Conservation (phyloP, 2,113 vertebrate genomes). For the Tympanuchus pallidicinctus region DNA sequence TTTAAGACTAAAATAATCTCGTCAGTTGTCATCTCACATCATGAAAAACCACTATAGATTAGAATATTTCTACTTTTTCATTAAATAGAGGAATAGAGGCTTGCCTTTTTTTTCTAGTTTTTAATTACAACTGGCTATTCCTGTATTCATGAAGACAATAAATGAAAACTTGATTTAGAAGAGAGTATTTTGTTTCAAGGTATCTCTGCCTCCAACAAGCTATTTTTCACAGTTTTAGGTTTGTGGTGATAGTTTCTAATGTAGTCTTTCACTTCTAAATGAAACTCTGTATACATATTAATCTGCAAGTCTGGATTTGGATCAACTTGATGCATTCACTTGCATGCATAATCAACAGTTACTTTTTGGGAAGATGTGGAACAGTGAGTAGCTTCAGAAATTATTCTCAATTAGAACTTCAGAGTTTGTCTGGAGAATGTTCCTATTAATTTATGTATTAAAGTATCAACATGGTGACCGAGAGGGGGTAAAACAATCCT, state of each 20-base stretch:
- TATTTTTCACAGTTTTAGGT: neutral
- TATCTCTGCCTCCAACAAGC: neutral
- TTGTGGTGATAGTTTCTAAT: neutral
- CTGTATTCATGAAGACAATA: neutral
- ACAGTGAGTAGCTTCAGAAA: neutral
- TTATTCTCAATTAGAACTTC: neutral
- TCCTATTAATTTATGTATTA: neutral
- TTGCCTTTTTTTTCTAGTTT: neutral
- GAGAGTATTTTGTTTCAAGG: neutral
- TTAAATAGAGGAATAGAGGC: neutral
- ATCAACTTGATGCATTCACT: neutral
- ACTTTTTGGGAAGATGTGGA: neutral
- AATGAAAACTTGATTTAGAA: neutral
- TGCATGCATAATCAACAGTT: neutral
- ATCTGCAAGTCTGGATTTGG: neutral
- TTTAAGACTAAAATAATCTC: neutral
- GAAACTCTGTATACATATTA: neutral
- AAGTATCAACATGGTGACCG: neutral
- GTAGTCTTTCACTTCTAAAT: neutral
- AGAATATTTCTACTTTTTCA: constrained; percentile 13
- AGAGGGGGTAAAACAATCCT: neutral
- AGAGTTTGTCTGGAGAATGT: neutral
- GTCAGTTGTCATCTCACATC: neutral
- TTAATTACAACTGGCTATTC: neutral
- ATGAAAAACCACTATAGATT: neutral